These are phyloP conservation scores for Penaeus chinensis DNA, from an alignment of 1,140 invertebrate species.

Conservation along the genomic window DNA sequence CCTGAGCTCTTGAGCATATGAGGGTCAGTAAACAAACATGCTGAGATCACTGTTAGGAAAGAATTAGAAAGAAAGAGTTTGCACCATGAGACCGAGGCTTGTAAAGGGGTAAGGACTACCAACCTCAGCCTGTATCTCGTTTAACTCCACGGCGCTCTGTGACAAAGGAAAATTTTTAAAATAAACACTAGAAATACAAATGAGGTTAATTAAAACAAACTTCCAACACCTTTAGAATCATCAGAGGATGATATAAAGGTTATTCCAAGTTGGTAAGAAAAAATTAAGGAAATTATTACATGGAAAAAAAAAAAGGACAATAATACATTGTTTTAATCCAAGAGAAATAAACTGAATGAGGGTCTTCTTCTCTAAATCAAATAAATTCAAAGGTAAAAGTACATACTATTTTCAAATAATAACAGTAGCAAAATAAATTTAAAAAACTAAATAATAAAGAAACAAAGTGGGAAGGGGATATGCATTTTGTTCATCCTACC, in stretches of 20 bases:
- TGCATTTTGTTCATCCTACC: conserved; percentile 68
- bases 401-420: not conserved
- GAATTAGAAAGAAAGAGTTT: not conserved
- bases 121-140: conserved; percentile 60
- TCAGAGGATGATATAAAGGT: conserved; percentile 20
- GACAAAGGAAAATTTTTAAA: conserved; percentile 40
- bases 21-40: conserved; percentile 11
- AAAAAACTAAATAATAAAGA: not conserved
- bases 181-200: conserved; percentile 28
- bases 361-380: not conserved
- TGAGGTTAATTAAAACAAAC: conserved; percentile 4
- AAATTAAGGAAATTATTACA: conserved; percentile 34
- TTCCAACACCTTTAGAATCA: not conserved
- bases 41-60: conserved; percentile 10
- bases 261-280: conserved; percentile 15
- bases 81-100: conserved; percentile 10
- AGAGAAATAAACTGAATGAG: not conserved
- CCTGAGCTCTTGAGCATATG: not conserved
- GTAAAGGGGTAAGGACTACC: conserved; percentile 22
- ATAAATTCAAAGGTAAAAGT: not conserved
- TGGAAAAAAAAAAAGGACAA: conserved; percentile 55
- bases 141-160: conserved; percentile 59
- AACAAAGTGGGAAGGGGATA: not conserved
- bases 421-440: not conserved
- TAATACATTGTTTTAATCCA: not conserved